Conservation (phyloP, 2,113 vertebrate species). For the Grallaria varia region DNA sequence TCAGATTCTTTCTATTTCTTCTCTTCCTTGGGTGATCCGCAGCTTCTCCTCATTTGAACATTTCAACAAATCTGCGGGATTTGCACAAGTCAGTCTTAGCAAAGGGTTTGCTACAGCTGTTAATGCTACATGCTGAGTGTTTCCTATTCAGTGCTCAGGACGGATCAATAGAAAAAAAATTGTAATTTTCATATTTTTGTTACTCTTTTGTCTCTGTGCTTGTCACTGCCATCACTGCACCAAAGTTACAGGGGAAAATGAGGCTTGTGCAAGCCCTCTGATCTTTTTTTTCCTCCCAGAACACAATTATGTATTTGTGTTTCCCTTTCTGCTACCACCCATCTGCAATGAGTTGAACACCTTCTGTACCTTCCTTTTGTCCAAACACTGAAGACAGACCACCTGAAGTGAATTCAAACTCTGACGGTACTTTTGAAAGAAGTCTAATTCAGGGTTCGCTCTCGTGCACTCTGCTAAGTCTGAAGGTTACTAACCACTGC, state of each 20-base stretch:
- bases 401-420: constrained; percentile 6
- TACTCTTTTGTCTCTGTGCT: not conserved
- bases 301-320: not conserved
- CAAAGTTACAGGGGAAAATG: not conserved
- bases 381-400: not conserved
- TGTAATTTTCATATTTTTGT: not conserved
- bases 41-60: not conserved
- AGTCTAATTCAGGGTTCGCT: not conserved
- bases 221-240: not conserved
- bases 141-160: not conserved
- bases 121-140: not conserved
- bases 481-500: not conserved
- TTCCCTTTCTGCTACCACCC: not conserved
- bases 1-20: not conserved
- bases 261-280: not conserved
- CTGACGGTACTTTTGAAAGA: not conserved
- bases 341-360: not conserved
- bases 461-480: not conserved
- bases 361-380: not conserved
- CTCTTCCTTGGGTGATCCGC: not conserved
- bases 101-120: not conserved
- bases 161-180: not conserved
- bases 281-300: not conserved
- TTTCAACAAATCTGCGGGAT: not conserved
- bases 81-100: not conserved